A percentile compares a stretch with the other conserved stretches of the same genome.
Conservation (phyloP, 1,140 invertebrate genomes). For the Apis laboriosa region DNA sequence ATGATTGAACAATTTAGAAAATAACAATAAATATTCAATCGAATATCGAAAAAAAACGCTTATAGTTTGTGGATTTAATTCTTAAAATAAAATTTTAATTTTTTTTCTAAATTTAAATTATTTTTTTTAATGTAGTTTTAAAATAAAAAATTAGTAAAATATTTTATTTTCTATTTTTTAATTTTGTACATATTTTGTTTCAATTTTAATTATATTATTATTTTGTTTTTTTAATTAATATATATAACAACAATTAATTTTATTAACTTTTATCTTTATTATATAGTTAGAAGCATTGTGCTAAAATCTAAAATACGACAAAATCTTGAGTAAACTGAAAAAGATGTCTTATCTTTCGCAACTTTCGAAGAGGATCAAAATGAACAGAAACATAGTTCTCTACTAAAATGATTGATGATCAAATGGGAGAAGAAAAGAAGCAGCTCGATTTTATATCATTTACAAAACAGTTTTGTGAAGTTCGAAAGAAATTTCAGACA, state of each 20-base stretch:
- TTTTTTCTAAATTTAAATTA: no score
- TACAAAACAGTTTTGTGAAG: not conserved
- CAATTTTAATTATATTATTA: no score
- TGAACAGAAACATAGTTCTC: not conserved
- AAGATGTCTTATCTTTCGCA: not conserved
- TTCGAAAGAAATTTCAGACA: not conserved
- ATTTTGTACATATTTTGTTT: no score
- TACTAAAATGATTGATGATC: slow-evolving; percentile 26
- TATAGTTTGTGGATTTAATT: no score
- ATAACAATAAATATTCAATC: not conserved
- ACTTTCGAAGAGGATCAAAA: not conserved
- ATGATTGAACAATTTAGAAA: not conserved
- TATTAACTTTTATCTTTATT: not conserved
- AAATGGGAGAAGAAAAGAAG: not conserved
- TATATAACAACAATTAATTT: no score
- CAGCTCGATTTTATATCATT: not conserved
- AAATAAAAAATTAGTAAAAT: no score
- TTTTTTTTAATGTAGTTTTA: no score
- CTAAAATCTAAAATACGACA: not conserved
- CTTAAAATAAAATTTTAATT: no score
- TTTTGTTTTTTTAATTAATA: no score
- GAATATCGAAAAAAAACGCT: not conserved
- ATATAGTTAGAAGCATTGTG: not conserved
- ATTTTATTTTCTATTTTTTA: no score
- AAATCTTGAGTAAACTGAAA: not conserved